Conservation (phyloP, 1,140 invertebrate species). For the Eurosta solidaginis region DNA sequence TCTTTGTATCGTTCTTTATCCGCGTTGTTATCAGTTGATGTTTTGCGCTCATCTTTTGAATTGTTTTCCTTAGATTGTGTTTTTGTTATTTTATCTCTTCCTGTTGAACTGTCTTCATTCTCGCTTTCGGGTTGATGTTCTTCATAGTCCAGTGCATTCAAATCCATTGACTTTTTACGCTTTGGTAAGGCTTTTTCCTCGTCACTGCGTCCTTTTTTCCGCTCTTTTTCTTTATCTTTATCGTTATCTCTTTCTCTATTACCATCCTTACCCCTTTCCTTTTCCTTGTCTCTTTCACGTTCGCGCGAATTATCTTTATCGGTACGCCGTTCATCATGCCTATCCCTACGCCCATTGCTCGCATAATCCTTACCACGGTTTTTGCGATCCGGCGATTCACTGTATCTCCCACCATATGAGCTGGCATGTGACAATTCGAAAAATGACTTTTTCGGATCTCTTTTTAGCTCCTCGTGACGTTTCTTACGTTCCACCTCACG, state of each 20-base stretch:
- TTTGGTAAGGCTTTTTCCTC: conserved; percentile 36
- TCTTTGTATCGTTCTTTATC: conserved; percentile 17
- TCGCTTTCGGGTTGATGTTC: conserved; percentile 55
- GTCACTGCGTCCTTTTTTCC: conserved; percentile 33
- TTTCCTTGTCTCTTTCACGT: conserved; percentile 29
- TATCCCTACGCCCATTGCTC: neutral
- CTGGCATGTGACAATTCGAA: conserved; percentile 58
- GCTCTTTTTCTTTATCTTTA: conserved; percentile 32
- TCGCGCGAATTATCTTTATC: conserved; percentile 33
- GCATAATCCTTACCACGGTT: conserved; percentile 1
- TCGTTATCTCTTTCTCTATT: conserved; percentile 15
- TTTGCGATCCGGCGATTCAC: conserved; percentile 34
- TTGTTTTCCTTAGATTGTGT: neutral
- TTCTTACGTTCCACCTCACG: conserved; percentile 66
- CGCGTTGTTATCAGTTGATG: too few relatives aligned
- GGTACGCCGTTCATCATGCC: conserved; percentile 13
- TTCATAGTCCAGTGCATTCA: conserved; percentile 56
- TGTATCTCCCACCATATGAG: conserved; percentile 48
- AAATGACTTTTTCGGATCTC: conserved; percentile 54
- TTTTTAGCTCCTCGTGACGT: conserved; percentile 62
- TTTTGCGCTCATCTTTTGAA: conserved; percentile 1
- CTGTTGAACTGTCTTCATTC: neutral
- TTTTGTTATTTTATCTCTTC: neutral
- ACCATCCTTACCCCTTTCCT: conserved; percentile 17
- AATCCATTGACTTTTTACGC: conserved; percentile 50